These are phyloP conservation scores for Ricordea florida DNA, from an alignment of 92 coral and sea anemone genomes.

Conservation along the genomic window DNA sequence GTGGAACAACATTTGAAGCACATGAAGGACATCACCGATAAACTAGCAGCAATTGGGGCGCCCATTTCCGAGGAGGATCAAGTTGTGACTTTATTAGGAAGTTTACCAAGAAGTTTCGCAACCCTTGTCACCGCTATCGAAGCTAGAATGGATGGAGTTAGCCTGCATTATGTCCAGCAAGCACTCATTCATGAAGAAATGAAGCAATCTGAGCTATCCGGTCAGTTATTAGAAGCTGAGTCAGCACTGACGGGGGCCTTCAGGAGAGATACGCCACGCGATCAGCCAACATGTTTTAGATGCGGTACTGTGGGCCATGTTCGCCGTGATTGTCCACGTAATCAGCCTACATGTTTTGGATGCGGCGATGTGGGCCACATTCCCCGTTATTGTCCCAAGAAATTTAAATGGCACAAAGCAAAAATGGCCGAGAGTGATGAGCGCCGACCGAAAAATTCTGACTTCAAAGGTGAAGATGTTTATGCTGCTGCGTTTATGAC, in stretches of 20 bases:
- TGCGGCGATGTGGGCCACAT: conserved; percentile 51
- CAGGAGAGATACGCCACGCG: background rate
- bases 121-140: conserved; percentile 62
- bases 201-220: too few relatives aligned
- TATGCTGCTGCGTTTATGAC: conserved; percentile 39
- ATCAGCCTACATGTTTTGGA: conserved; percentile 32
- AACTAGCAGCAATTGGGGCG: conserved; percentile 59
- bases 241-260: conserved; percentile 1
- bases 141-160: conserved; percentile 42
- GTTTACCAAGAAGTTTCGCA: conserved; percentile 50
- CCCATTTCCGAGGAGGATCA: conserved; percentile 60
- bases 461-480: conserved; percentile 35
- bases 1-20: conserved; percentile 60
- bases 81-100: conserved; percentile 54
- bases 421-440: conserved; percentile 23
- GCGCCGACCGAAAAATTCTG: conserved; percentile 14
- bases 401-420: conserved; percentile 27
- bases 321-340: too few relatives aligned
- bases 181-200: conserved; percentile 45
- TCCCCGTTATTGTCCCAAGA: conserved; percentile 31
- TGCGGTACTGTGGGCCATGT: background rate
- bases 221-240: too few relatives aligned
- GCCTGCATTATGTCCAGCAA: conserved; percentile 56
- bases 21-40: conserved; percentile 53
- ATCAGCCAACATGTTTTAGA: too few relatives aligned